Conservation (phyloP, 2,888 invertebrate species). For the Nowickia ferox region DNA sequence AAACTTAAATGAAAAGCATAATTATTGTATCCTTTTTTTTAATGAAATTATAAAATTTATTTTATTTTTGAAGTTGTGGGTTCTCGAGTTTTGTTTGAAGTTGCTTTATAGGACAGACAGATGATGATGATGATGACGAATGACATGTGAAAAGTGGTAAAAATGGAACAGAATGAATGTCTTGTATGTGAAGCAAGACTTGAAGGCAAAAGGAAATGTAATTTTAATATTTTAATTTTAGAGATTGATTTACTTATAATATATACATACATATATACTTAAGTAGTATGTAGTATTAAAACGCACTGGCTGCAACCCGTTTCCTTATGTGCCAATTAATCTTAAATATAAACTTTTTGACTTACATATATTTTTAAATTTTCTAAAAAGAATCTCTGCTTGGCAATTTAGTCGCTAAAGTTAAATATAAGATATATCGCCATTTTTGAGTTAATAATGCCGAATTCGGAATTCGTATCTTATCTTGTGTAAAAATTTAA, state of each 20-base stretch:
- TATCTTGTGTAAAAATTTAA: too few relatives aligned
- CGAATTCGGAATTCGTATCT: too few relatives aligned
- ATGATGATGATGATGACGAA: not conserved
- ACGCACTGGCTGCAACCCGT: not conserved
- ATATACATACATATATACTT: too few relatives aligned
- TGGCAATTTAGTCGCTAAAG: not conserved
- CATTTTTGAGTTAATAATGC: too few relatives aligned
- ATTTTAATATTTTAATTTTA: too few relatives aligned
- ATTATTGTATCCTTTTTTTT: conserved; percentile 25
- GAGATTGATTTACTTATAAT: too few relatives aligned
- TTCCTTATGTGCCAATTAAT: not conserved
- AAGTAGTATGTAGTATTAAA: too few relatives aligned
- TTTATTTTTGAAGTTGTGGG: not conserved
- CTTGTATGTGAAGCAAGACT: too few relatives aligned
- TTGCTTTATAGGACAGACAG: too few relatives aligned
- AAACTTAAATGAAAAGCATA: not conserved
- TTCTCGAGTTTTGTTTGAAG: not conserved
- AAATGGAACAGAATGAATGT: too few relatives aligned
- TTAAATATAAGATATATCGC: not conserved
- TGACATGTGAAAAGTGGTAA: not conserved
- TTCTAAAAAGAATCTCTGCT: not conserved
- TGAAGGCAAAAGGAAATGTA: too few relatives aligned
- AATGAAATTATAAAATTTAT: conserved; percentile 5
- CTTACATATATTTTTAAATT: not conserved
- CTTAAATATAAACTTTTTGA: not conserved